Evolutionary conservation across 1,140 invertebrate genomes (phyloP).

Genomic region (Heliconius hermathena): DNA sequence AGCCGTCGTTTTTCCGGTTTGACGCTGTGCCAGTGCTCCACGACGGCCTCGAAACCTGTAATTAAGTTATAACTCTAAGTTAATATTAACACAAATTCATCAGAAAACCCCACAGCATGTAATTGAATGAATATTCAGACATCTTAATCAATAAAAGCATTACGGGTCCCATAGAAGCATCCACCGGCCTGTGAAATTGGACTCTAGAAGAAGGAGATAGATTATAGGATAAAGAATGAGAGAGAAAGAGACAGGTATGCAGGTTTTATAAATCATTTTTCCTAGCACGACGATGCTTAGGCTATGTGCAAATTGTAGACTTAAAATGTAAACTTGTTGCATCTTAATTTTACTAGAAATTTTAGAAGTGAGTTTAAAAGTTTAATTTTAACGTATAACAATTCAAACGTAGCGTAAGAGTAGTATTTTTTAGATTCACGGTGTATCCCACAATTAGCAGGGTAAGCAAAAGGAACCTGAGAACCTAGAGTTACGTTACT

Average conservation of each 20-base stretch:
- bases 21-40: no score
- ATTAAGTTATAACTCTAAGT: conserved; percentile 33
- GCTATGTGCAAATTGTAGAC: conserved; percentile 43
- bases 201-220: conserved; percentile 60
- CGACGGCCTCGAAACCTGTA: neutral
- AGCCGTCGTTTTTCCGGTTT: no score
- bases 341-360: neutral
- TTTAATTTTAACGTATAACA: no score
- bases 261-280: conserved; percentile 81
- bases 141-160: conserved; percentile 80
- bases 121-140: conserved; percentile 80
- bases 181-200: conserved; percentile 78
- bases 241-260: conserved; percentile 52
- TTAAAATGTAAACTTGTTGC: conserved; percentile 6
- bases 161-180: conserved; percentile 69
- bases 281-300: conserved; percentile 65
- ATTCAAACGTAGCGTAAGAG: no score
- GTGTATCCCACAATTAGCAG: no score
- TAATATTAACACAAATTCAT: conserved; percentile 56
- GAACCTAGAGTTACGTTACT: no score
- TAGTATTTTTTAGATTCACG: no score
- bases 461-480: no score
- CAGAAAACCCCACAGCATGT: conserved; percentile 67
- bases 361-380: no score
- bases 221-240: conserved; percentile 37